Base-by-base conservation (phyloP, 2,113 vertebrate genomes). In the Psilopogon haemacephalus region DNA sequence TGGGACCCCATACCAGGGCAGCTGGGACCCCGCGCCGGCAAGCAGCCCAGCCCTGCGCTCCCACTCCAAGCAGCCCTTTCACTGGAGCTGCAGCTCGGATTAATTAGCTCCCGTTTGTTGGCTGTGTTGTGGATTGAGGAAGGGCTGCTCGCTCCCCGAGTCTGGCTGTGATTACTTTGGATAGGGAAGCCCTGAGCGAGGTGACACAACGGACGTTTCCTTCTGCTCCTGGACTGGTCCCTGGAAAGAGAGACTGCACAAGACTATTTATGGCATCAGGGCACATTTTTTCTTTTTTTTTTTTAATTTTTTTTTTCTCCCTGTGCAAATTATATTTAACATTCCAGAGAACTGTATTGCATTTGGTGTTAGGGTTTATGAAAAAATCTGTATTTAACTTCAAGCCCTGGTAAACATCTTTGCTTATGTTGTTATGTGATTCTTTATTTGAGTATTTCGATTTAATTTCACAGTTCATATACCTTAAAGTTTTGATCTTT, bases 391-490 rank as follows among this genome's bases (percentile, higher is more conserved):
- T 98, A 97, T 98, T 98, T 98, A 98, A 98, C 98, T 97, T 98
- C 98, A 98, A 98, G 98, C 95, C 97, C 98, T 97, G 96, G 97
- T 98, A 98, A 98, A 98, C 98, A 97, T 97, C 97, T 98, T 97
- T 97, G 97, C 97, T 97, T 97, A 95, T 96, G 97, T 97, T 98
- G 97, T 97, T 97, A 94, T 97, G 97, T 63, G 95, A 95, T 96
- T 97, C 97, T 97, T 98, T 97, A 97, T 98, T 97, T 97, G 97
- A 98, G 97, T 97, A 97, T 98, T 98, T 97, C 95, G 92, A 97
- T 97, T 98, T 98, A 98, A 98, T 98, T 98, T 98, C 98, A 98
- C 97, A 98, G 97, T 97, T 98, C 98, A 98, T 98, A 97, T 98
- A 97, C 97, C 97, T 97, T 97, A 94, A 97, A 98, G 97, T 98